Evolutionary conservation across 2,113 vertebrate species (phyloP).

Genomic region (Xerus inauris): DNA sequence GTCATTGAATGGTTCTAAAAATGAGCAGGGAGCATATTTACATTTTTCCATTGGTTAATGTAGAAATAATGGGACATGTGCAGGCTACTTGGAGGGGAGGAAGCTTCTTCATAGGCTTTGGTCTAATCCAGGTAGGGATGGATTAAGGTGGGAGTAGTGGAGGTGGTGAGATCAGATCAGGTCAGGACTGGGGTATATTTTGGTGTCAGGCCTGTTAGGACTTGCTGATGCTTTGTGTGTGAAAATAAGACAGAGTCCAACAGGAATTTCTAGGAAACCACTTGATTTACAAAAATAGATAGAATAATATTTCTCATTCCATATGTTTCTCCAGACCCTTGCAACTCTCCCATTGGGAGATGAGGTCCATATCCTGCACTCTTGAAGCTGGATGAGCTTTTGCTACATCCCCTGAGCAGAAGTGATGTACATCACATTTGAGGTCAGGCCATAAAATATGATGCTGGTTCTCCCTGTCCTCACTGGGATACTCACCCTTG

Average conservation of each 20-base stretch:
- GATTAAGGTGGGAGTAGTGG: too few species aligned
- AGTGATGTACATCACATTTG: background rate
- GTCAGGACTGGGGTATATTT: background rate
- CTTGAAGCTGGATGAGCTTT: background rate
- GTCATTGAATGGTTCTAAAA: background rate
- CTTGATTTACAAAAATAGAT: background rate
- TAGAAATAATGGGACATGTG: too few species aligned
- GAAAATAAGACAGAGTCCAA: background rate
- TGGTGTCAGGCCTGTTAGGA: background rate
- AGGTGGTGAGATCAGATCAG: background rate
- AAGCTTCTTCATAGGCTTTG: background rate
- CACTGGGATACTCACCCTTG: too few species aligned
- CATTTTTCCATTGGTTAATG: background rate
- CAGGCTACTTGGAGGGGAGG: background rate
- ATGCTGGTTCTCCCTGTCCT: background rate
- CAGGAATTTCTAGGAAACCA: background rate
- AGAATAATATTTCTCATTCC: background rate
- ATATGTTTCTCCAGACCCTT: background rate
- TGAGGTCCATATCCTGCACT: background rate
- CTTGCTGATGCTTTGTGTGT: background rate
- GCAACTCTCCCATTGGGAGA: background rate
- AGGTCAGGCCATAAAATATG: background rate
- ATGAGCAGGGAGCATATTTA: background rate
- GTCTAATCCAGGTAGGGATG: background rate
- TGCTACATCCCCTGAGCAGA: background rate